Percentiles rank a stretch among this genome's conserved stretches.
Evolutionary conservation across 2,888 invertebrate species (phyloP).

Genomic region (Microctonus brassicae): DNA sequence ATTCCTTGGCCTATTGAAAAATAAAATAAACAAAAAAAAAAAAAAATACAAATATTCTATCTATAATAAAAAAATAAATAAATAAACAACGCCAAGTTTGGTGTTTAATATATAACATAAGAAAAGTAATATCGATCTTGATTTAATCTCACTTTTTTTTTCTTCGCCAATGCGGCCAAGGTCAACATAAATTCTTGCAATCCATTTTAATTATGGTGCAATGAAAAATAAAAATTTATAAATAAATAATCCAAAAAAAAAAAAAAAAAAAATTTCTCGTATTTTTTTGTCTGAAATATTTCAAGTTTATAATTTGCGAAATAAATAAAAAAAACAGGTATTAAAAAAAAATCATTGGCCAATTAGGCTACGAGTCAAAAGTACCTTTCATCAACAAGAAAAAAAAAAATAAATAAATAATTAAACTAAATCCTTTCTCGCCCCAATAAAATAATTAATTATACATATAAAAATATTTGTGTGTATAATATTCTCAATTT

Average conservation of each 20-base stretch:
- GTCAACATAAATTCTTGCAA: neutral
- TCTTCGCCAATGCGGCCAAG: neutral
- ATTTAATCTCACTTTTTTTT: neutral
- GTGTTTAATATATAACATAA: neutral
- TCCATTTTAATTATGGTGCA: neutral
- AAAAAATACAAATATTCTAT: too few relatives aligned
- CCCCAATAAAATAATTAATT: constrained; percentile 29
- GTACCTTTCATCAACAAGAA: constrained; percentile 55
- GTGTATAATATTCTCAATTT: constrained; percentile 45
- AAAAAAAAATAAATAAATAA: constrained; percentile 39
- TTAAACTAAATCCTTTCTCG: too few relatives aligned
- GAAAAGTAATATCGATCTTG: neutral
- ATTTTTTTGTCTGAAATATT: constrained; percentile 1
- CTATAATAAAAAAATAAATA: too few relatives aligned
- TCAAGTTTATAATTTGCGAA: constrained; percentile 6
- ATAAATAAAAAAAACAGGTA: constrained; percentile 8
- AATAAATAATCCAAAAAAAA: neutral
- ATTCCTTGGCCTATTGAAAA: neutral
- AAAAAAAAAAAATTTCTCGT: neutral
- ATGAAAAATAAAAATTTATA: neutral
- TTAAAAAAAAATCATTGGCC: constrained; percentile 49
- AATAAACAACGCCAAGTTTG: neutral
- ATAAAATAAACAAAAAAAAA: too few relatives aligned
- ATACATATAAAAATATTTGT: constrained; percentile 37
- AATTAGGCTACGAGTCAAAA: constrained; percentile 59